Conservation (phyloP, 2,113 vertebrate genomes). For the Aplodontia rufa region DNA sequence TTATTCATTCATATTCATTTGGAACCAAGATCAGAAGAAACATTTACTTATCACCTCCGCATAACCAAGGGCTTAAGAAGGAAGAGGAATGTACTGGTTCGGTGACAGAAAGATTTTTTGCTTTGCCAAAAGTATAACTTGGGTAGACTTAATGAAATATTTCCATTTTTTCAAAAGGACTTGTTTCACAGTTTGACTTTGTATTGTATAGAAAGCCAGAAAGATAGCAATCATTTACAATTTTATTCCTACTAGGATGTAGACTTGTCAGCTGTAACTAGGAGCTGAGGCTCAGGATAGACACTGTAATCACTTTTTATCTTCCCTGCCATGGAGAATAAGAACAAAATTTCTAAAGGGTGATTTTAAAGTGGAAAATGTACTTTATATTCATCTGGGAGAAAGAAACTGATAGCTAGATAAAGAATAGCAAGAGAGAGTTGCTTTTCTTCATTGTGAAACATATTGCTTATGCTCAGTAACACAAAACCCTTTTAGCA, state of each 20-base stretch:
- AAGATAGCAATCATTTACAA: conserved; percentile 5
- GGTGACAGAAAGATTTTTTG: neutral
- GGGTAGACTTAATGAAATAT: neutral
- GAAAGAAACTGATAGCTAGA: neutral
- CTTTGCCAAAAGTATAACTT: neutral
- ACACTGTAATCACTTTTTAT: conserved; percentile 49
- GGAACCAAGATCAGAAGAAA: neutral
- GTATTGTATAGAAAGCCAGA: conserved; percentile 10
- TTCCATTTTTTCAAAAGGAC: neutral
- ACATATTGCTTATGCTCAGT: neutral
- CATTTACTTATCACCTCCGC: neutral
- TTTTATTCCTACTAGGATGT: conserved; percentile 20
- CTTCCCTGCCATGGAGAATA: conserved; percentile 33
- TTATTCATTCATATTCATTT: conserved; percentile 44
- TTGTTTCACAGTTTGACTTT: neutral
- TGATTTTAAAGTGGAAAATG: conserved; percentile 40
- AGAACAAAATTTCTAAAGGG: conserved; percentile 37
- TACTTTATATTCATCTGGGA: conserved; percentile 9
- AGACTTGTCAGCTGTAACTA: neutral
- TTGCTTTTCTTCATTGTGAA: conserved; percentile 29
- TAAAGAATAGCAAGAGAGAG: conserved; percentile 6
- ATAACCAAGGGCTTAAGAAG: neutral
- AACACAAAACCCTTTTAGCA: neutral
- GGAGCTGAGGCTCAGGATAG: neutral
- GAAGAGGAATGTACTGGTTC: neutral